Base-by-base conservation (phyloP, 1,140 invertebrate genomes). In the Drosophila orena region DNA sequence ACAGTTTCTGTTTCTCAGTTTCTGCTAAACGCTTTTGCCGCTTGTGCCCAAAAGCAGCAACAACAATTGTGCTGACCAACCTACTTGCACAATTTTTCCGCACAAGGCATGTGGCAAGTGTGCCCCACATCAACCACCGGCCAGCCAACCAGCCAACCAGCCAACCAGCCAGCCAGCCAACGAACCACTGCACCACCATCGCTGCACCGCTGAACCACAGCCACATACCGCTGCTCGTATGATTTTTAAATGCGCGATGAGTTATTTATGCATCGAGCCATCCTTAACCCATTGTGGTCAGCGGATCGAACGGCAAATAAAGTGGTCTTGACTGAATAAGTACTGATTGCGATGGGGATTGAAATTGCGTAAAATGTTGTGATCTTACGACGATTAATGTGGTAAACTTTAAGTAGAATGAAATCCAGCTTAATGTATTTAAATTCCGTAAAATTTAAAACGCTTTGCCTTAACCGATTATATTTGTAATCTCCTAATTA, bases 231-330 rank as follows among this genome's bases (percentile, higher is more conserved):
- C 79, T 79, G 52, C 79, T 74, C 71, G 76, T 59, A 80, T 89
- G 84, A 84, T 89, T 89, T 89, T 89, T 89, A 89, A 89, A 89
- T 89, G 84, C 77, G 85, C 84, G 84, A 89, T 89, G 84, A 89
- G 84, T 89, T 89, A 89, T 89, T 89, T 89, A 89, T 89, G 84
- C 84, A n/a, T n/a, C 83, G 52, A 70, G 56, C 50, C 68, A 88
- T 56, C 72, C 54, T 83, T 89, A 88, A 83, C 83, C 79, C 79
- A 55, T 57, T 38, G 77, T 43, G 62, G 46, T 44, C 44, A 70
- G 42, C 12, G n/a, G 35, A 65, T 40, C 47, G 5, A 35, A 43
- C 35, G 22, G 20, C 12, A n/a, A 65, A 68, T 56, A 52, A 44
- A 55, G 34, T 8, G 24, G 17, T 68, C 20, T 54, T 4, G 30